Conservation (phyloP, 2,888 invertebrate genomes). For the Caenorhabditis afra region DNA sequence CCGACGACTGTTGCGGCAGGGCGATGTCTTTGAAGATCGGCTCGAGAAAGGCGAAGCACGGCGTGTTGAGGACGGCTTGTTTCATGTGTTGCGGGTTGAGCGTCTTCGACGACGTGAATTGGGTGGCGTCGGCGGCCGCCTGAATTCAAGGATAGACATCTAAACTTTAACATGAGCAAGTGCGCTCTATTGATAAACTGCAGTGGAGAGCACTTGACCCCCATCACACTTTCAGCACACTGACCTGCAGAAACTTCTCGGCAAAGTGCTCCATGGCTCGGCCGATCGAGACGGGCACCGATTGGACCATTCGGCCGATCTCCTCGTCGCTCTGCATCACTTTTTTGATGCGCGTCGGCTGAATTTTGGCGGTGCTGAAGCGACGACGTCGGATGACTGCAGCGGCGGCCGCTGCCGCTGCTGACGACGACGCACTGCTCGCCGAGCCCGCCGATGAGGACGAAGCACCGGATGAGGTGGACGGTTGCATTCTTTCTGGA, state of each 20-base stretch:
- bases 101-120: slow-evolving; percentile 68
- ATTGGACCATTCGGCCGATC: slow-evolving; percentile 98
- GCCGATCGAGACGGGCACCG: slow-evolving; percentile 95
- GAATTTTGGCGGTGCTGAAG: slow-evolving; percentile 78
- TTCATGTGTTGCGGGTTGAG: slow-evolving; percentile 78
- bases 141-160: slow-evolving; percentile 31
- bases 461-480: slow-evolving; percentile 41
- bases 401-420: slow-evolving; percentile 11
- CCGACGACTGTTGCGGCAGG: slow-evolving; percentile 36
- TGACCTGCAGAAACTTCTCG: slow-evolving; percentile 75
- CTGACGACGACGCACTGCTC: slow-evolving; percentile 15
- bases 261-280: slow-evolving; percentile 80
- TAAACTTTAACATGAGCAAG: no score
- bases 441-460: background rate
- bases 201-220: no score
- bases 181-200: no score
- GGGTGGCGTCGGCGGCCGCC: slow-evolving; percentile 63
- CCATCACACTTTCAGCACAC: background rate
- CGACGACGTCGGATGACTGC: slow-evolving; percentile 74
- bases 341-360: slow-evolving; percentile 91
- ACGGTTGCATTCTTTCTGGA: slow-evolving; percentile 38
- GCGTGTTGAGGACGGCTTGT: slow-evolving; percentile 71
- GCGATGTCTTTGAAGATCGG: slow-evolving; percentile 69
- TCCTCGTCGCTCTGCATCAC: slow-evolving; percentile 99
- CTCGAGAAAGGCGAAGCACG: slow-evolving; percentile 76